Evolutionary conservation across 1,140 invertebrate species (phyloP).

Genomic region (Drosophila simulans): DNA sequence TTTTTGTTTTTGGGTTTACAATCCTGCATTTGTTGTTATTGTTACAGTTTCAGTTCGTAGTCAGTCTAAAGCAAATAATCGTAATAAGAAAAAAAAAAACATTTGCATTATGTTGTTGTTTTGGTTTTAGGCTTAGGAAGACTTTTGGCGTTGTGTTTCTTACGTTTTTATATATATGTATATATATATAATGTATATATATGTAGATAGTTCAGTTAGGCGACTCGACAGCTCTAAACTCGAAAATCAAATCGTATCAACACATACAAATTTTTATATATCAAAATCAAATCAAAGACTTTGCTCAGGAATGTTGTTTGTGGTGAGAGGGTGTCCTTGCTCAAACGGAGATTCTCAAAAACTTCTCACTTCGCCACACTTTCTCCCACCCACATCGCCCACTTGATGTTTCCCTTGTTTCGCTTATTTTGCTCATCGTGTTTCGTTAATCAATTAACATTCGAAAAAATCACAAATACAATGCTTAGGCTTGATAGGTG

Average conservation of each 20-base stretch:
- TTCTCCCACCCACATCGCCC: constrained; percentile 11
- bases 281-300: constrained; percentile 72
- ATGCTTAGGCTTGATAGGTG: constrained; percentile 54
- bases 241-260: constrained; percentile 39
- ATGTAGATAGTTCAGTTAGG: constrained; percentile 43
- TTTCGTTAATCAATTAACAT: constrained; percentile 45
- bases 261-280: constrained; percentile 41
- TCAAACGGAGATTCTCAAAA: constrained; percentile 41
- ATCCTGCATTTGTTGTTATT: constrained; percentile 54
- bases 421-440: constrained; percentile 23
- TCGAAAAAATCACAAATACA: constrained; percentile 77
- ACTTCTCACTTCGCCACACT: constrained; percentile 5
- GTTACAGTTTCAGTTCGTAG: constrained; percentile 58
- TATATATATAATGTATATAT: constrained; percentile 39
- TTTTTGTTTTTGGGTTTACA: constrained; percentile 10
- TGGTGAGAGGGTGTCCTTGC: constrained; percentile 29
- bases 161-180: constrained; percentile 57
- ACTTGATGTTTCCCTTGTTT: constrained; percentile 27
- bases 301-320: constrained; percentile 73
- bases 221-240: constrained; percentile 41
- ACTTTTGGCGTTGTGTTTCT: constrained; percentile 80
- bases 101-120: constrained; percentile 40
- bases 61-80: constrained; percentile 74
- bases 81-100: constrained; percentile 42
- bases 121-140: constrained; percentile 73